Base-by-base conservation (phyloP, 2,113 vertebrate species). In the Misgurnus mizolepis region DNA sequence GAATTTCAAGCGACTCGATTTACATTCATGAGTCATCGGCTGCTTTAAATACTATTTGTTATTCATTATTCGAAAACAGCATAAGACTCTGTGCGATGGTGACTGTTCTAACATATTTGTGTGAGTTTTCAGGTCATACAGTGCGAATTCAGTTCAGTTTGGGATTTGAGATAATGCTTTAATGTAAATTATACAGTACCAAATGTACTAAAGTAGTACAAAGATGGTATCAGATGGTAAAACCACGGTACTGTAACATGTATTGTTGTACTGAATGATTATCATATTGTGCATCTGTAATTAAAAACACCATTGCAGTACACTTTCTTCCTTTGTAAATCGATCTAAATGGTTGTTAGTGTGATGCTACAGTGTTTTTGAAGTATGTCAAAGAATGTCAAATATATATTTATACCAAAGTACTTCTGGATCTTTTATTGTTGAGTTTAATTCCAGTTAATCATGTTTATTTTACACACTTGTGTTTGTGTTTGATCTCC, bases 21-120 rank as follows among this genome's bases (percentile, higher is more conserved):
- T 76, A 76, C 73, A 76, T 76, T 76, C 73, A 64, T 76, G 73
- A 76, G 60, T 76, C 73, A 64, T 76, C 43, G 27, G 43, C 73
- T 76, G 60, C 73, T 76, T 64, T 76, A 64, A 76, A 76, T 76
- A 64, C 50, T 10, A 76, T 76, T 76, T 76, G 60, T 22, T 8
- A 62, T 64, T 76, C 73, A 64, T 50, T 64, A 34, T 39, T 76
- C 8, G 27, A 15, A 62, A 76, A 76, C 73, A 76, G 49, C 73
- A 76, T 17, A 64, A 4, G 8, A 17, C 17, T 39, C 41, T 75
- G 18, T 55, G 49, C 27, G 22, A 11, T 18, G 22, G 11, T 18
- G 55, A 58, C 55, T 58, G 17, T 58, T 58, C n/a, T 18, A 58
- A 43, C 70, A 60, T 22, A 74, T 58, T 58, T 58, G n/a, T 58